phyloP scores from a whole-genome alignment of 1,140 invertebrate species.

The Brachionus angularis region DNA sequence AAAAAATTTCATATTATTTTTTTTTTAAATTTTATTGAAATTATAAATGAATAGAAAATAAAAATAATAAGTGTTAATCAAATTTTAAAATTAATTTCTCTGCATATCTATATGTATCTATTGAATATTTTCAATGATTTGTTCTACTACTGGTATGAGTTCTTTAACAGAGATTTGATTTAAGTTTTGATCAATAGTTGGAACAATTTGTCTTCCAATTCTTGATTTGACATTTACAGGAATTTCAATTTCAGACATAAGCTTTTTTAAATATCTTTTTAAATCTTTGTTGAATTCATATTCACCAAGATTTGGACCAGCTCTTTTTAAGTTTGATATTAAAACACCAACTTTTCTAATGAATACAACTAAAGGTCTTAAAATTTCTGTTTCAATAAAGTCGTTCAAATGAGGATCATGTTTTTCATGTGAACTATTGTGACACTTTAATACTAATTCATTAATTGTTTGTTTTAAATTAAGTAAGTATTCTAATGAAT shows the following conservation, averaged over 20 bases:
- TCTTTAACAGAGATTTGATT: too few species aligned
- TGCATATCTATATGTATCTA: too few species aligned
- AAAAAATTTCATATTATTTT: too few species aligned
- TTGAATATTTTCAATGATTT: too few species aligned
- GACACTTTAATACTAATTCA: slow-evolving; percentile 35
- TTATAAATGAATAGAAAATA: too few species aligned
- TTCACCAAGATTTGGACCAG: slow-evolving; percentile 64
- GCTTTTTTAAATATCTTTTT: slow-evolving; percentile 2
- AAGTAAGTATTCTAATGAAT: slow-evolving; percentile 70
- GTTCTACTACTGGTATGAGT: too few species aligned
- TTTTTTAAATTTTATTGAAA: too few species aligned
- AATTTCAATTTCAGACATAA: background rate
- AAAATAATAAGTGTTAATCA: too few species aligned
- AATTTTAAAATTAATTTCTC: too few species aligned
- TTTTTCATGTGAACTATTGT: background rate
- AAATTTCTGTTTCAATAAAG: slow-evolving; percentile 63
- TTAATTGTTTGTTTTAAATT: slow-evolving; percentile 75
- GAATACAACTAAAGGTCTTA: slow-evolving; percentile 64
- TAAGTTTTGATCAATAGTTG: background rate
- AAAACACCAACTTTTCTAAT: slow-evolving; percentile 64
- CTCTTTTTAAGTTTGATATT: slow-evolving; percentile 64
- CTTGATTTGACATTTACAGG: background rate
- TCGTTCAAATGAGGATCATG: slow-evolving; percentile 59
- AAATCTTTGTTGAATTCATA: slow-evolving; percentile 64
- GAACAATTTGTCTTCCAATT: background rate